Percentiles rank a stretch among this genome's conserved stretches.
Conservation (phyloP, 2,797 vertebrate genomes). For the Danio aesculapii region DNA sequence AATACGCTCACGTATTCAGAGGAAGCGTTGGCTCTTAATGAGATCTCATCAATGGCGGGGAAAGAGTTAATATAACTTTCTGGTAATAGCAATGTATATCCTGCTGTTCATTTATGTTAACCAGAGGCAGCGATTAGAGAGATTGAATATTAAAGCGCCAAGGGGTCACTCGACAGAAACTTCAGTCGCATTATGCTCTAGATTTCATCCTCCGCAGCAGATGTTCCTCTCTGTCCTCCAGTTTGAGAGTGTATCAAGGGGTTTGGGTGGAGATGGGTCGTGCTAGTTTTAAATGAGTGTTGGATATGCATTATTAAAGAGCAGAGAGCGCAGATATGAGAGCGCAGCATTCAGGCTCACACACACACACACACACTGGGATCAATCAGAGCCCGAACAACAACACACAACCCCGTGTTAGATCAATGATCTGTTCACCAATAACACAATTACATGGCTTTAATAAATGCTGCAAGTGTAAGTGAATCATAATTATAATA, state of each 20-base stretch:
- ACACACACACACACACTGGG: neutral
- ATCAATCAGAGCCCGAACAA: neutral
- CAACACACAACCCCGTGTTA: conserved; percentile 18
- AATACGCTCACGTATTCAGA: no score
- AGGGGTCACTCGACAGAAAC: neutral
- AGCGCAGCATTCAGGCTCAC: neutral
- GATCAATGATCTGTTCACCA: conserved; percentile 24
- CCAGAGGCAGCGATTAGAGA: neutral
- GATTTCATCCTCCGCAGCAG: conserved; percentile 21
- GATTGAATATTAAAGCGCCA: conserved; percentile 6
- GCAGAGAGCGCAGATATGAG: conserved; percentile 14
- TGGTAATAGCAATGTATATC: neutral
- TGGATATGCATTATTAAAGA: conserved; percentile 48
- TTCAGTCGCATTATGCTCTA: neutral
- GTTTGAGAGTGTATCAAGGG: conserved; percentile 11
- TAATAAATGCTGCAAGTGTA: conserved; percentile 19
- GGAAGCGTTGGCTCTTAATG: no score
- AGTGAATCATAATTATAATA: conserved; percentile 8
- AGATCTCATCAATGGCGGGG: no score
- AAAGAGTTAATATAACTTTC: neutral
- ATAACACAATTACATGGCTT: neutral
- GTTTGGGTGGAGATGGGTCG: conserved; percentile 8
- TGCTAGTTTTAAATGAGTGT: conserved; percentile 36
- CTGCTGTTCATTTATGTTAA: neutral
- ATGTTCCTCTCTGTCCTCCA: neutral